A percentile compares a stretch with the other conserved stretches of the same genome.
Evolutionary conservation across 2,113 vertebrate genomes (phyloP).

Genomic region (Pedionomus torquatus): DNA sequence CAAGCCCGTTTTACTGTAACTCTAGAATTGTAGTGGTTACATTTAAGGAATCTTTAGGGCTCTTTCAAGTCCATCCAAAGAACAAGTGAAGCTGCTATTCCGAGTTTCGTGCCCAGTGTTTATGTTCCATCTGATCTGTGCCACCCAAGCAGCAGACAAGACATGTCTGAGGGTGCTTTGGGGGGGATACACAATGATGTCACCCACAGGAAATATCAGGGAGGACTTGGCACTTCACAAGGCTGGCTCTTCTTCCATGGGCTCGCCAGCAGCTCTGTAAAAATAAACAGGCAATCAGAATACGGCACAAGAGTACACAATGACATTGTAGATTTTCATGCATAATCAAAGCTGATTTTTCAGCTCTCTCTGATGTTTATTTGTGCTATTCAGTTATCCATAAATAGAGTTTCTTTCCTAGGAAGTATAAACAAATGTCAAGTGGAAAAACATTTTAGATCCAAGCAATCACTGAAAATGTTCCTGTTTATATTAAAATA

Average conservation of each 20-base stretch:
- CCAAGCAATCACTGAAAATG: conserved; percentile 88
- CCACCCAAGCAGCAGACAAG: conserved; percentile 96
- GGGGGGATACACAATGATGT: conserved; percentile 93
- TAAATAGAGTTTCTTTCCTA: conserved; percentile 95
- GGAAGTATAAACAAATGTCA: conserved; percentile 94
- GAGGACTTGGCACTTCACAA: conserved; percentile 90
- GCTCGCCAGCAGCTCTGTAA: conserved; percentile 89
- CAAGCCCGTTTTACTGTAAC: conserved; percentile 73
- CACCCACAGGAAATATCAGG: conserved; percentile 90
- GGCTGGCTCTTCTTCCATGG: conserved; percentile 88
- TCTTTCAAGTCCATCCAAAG: conserved; percentile 82
- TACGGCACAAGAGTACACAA: conserved; percentile 90
- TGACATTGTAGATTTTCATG: conserved; percentile 90
- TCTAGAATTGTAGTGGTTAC: conserved; percentile 77
- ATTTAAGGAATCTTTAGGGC: conserved; percentile 73
- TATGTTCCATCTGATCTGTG: conserved; percentile 84
- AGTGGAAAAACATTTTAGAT: conserved; percentile 88
- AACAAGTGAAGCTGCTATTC: conserved; percentile 83
- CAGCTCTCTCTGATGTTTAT: conserved; percentile 91
- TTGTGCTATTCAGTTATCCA: conserved; percentile 93
- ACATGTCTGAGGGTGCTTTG: conserved; percentile 88
- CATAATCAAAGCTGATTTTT: conserved; percentile 98
- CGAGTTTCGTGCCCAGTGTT: conserved; percentile 83
- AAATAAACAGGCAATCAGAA: conserved; percentile 99
- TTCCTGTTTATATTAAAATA: conserved; percentile 96